A percentile compares a stretch with the other conserved stretches of the same genome.
phyloP scores from a whole-genome alignment of 2,113 vertebrate genomes.

The Cathartes aura region DNA sequence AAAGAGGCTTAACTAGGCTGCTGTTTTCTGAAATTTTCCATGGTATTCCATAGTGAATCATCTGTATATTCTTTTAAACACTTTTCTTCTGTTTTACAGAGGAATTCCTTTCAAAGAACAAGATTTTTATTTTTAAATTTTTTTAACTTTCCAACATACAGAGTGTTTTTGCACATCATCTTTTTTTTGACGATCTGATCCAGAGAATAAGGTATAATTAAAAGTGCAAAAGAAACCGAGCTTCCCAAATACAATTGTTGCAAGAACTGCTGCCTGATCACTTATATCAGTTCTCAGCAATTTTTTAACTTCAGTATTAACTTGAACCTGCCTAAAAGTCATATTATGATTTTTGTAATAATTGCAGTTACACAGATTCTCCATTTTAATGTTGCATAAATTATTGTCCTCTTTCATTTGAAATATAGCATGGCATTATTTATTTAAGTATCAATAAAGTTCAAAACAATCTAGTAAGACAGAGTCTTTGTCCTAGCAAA shows the following conservation, averaged over 20 bases:
- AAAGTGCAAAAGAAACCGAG: not conserved
- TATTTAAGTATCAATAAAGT: not conserved
- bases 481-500: not conserved
- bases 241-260: not conserved
- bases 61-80: not conserved
- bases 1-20: not conserved
- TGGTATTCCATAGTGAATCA: not conserved
- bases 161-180: not conserved
- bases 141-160: not conserved
- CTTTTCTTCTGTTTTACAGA: not conserved
- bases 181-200: not conserved
- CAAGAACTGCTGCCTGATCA: not conserved
- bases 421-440: not conserved
- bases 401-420: not conserved
- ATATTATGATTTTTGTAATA: not conserved
- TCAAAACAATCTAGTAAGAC: not conserved
- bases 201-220: not conserved
- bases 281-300: not conserved
- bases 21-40: not conserved
- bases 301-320: not conserved
- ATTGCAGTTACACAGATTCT: not conserved
- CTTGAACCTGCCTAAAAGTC: not conserved
- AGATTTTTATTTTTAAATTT: not conserved
- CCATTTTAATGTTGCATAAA: not conserved
- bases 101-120: not conserved